phyloP scores from a whole-genome alignment of 2,797 vertebrate species.

The Poeciliopsis paucimaculata region DNA sequence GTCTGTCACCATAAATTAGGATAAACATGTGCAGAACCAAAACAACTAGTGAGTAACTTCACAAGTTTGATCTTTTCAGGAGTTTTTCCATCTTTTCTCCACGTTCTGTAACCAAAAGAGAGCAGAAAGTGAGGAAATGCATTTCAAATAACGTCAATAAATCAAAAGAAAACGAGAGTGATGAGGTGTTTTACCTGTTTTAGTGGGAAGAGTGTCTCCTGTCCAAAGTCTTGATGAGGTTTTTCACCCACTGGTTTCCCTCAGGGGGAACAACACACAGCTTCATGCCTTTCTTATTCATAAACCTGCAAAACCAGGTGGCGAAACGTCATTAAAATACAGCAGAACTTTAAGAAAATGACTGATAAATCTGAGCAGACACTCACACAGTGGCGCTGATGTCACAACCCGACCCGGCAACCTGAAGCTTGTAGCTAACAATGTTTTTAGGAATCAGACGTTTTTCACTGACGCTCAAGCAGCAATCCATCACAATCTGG shows the following conservation, averaged over 20 bases:
- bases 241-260: conserved; percentile 11
- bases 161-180: neutral
- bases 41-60: neutral
- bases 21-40: neutral
- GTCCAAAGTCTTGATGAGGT: neutral
- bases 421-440: conserved; percentile 34
- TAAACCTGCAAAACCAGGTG: conserved; percentile 42
- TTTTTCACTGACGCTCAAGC: conserved; percentile 11
- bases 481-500: conserved; percentile 57
- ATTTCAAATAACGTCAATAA: neutral
- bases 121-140: neutral
- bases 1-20: neutral
- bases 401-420: conserved; percentile 45
- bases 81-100: neutral
- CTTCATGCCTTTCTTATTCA: neutral
- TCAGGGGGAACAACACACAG: conserved; percentile 48
- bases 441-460: conserved; percentile 7
- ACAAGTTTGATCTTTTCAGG: neutral
- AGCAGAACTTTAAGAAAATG: neutral
- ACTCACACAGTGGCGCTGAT: conserved; percentile 63
- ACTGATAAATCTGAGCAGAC: neutral
- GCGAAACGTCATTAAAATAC: neutral
- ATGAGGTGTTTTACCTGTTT: conserved; percentile 17
- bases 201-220: neutral
- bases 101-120: neutral